Base-by-base conservation (phyloP, 2,113 vertebrate species). In the Baryphthengus martii region DNA sequence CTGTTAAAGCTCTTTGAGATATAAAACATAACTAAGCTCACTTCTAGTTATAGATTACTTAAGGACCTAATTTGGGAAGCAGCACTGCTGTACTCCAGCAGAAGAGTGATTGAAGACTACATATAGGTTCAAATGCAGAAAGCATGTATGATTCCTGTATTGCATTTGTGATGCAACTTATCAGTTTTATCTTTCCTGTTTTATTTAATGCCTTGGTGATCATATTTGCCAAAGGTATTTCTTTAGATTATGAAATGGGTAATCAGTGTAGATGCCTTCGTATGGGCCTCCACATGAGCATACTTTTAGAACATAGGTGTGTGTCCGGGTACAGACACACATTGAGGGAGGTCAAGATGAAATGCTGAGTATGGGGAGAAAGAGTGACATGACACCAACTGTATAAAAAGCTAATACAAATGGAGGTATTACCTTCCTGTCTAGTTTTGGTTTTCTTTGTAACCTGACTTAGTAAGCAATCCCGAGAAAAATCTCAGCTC, bases 91-190 rank as follows among this genome's bases (percentile, higher is more conserved):
- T n/a, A 58, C 9, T 77, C 42, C 8, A 21, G 29, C 5, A 0
- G 9, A 75, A 78, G 62, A 90, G 14, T 24, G 15, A 89, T 13
- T 89, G 40, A 19, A 68, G 31, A 26, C 17, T 79, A 53, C 49
- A 56, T 37, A 37, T 11, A 85, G 6, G 10, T 76, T 85, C n/a
- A 65, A 76, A 89, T 94, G 61, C 53, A 87, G 77, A 89, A 96
- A 93, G 16, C 17, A 91, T 2, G 11, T 68, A 35, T 4, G 24
- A 56, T 55, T 74, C 29, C 35, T 71, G 6, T 29, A 63, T 42
- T 70, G 58, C 6, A 3, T 61, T 65, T 56, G 10, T 90, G 73
- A 84, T 84, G 39, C 39, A 74, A 56, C 15, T 74, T 39, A 74
- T 16, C 55, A 37, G 42, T 88, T 94, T 65, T 80, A 52, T 52